Conservation (phyloP, 2,113 vertebrate genomes). For the Embiotoca jacksoni region DNA sequence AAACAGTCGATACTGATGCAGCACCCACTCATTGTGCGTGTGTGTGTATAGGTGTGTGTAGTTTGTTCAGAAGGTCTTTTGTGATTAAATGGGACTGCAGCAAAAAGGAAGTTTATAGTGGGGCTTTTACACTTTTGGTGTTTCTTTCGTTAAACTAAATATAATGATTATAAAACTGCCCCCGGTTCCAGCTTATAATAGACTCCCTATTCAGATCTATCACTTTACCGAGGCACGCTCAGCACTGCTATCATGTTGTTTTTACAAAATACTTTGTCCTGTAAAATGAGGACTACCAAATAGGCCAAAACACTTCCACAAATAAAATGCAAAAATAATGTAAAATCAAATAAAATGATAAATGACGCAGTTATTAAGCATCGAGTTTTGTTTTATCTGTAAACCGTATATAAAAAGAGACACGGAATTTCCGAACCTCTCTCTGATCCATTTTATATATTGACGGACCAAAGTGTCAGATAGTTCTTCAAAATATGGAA, state of each 20-base stretch:
- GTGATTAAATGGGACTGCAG: constrained; percentile 51
- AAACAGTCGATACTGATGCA: constrained; percentile 55
- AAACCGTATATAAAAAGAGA: too few relatives aligned
- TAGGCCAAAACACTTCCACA: not conserved
- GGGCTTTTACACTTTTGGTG: constrained; percentile 15
- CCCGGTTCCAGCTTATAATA: not conserved
- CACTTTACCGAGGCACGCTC: not conserved
- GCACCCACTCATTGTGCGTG: constrained; percentile 31
- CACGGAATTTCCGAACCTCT: too few relatives aligned
- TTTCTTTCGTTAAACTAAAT: constrained; percentile 32
- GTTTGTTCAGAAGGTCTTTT: constrained; percentile 25
- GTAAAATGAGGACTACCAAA: constrained; percentile 10
- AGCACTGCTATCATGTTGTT: not conserved
- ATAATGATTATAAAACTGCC: constrained; percentile 10
- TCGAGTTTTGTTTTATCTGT: too few relatives aligned
- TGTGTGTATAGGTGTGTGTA: constrained; percentile 7
- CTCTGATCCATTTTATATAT: too few relatives aligned
- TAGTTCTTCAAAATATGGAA: not conserved
- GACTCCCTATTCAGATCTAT: not conserved
- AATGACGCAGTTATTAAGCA: too few relatives aligned
- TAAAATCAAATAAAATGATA: too few relatives aligned
- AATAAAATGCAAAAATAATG: too few relatives aligned
- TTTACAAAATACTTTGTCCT: not conserved
- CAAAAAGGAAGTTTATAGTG: constrained; percentile 24
- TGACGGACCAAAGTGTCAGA: too few relatives aligned